Evolutionary conservation across 2,797 vertebrate genomes (phyloP).

Genomic region (Emydoidea blandingii): DNA sequence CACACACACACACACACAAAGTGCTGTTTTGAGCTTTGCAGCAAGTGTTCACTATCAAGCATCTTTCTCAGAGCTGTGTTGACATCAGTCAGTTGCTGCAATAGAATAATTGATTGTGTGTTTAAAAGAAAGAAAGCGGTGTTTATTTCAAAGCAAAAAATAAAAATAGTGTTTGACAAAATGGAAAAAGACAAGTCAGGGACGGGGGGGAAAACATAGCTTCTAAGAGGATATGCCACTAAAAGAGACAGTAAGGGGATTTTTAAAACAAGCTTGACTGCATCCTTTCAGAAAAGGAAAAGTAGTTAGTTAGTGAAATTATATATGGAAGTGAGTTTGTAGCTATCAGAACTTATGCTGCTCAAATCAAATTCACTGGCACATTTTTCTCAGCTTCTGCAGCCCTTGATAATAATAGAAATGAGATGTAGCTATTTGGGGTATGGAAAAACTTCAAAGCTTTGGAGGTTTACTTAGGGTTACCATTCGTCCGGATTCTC

Average conservation of each 20-base stretch:
- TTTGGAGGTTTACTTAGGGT: not conserved
- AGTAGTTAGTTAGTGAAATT: not conserved
- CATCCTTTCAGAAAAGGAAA: not conserved
- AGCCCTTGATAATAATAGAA: accelerated
- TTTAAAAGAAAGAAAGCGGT: not conserved
- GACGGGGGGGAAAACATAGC: not conserved
- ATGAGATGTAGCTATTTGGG: not conserved
- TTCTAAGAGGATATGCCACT: not conserved
- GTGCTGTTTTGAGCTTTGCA: not conserved
- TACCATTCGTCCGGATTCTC: no score
- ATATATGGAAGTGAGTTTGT: not conserved
- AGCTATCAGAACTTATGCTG: not conserved
- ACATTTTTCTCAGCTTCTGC: not conserved
- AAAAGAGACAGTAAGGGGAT: not conserved
- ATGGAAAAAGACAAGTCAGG: not conserved
- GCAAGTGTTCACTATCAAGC: not conserved
- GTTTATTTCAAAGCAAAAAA: not conserved
- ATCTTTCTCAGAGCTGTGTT: not conserved
- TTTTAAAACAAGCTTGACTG: not conserved
- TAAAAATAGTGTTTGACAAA: not conserved
- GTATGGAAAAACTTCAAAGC: not conserved
- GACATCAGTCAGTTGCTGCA: not conserved
- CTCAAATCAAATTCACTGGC: not conserved
- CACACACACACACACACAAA: no score
- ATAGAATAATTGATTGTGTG: not conserved